Base-by-base conservation (phyloP, 2,888 invertebrate genomes). In the Macaria notata region DNA sequence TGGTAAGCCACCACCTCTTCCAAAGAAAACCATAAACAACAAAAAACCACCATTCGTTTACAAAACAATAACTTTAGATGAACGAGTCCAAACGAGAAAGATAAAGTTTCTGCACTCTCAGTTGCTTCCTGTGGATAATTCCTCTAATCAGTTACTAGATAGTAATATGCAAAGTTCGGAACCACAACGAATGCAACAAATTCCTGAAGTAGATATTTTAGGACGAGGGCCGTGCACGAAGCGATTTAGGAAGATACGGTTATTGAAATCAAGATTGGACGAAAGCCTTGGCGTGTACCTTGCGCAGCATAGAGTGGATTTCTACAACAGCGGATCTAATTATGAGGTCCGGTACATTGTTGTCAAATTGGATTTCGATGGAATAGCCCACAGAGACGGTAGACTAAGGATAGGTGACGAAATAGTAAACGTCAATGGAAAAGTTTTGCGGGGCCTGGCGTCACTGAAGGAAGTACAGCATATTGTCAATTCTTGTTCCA, bases 391-490 rank as follows among this genome's bases (percentile, higher is more conserved):
- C 64, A 96, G 96, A 84, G 96, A 97, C 79, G 96, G 96, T 29
- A 93, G 96, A 70, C 92, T 98, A 61, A 93, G 94, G 71, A 93
- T 96, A 58, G 97, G 97, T 9, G 98, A 98, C 84, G 97, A 98
- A 92, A 95, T 98, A 64, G 95, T 98, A 8, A 96, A 96, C 84
- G 96, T 97, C 36, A 98, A 98, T 81, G 97, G 97, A 7, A 94
- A 94, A 73, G 94, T 96, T 63, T 86, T 98, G 59, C 93, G 95
- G 62, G 96, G 96, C 1, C 91, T 97, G 54, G 93, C 94, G 45
- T 93, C 94, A 4, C 86, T 93, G 56, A 93, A 94, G 74, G 95
- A 94, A 69, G 93, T 93, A 19, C 93, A 94, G 69, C 87, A 93
- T 47, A 88, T 94, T 63, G 92, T 92, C 1, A 92, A 92, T 67